Base-by-base conservation (phyloP, 1,140 invertebrate genomes). In the Micrasema longulum region DNA sequence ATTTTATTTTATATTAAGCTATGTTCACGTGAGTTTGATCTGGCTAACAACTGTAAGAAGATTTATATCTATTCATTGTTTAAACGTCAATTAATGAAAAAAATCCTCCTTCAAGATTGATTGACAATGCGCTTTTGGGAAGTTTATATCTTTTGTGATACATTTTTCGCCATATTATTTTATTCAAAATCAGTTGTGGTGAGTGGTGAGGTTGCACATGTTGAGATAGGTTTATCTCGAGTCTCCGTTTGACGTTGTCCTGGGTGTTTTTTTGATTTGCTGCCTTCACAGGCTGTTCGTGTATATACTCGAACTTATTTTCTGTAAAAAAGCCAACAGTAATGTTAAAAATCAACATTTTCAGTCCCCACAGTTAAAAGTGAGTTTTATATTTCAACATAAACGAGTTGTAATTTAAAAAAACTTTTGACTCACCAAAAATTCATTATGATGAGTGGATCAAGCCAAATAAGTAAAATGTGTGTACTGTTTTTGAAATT, bases 1-100 rank as follows among this genome's bases (percentile, higher is more conserved):
- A 65, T 65, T 18, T 65, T 60, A 57, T 45, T 71, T 64, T 57
- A 50, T 66, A 63, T 31, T 31, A 43, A 38, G 26, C 55, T 62
- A 38, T 64, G 38, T 71, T 71, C 26, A 60, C 14, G 47, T 45
- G 35, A 23, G 26, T 18, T 14, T 22, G 9, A 31, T 9, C 48
- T 16, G 16, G 5, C 60, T 71, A 67, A 69, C 63, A 68, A 63
- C 73, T 41, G 22, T 55, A 45, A 43, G 31, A 55, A 76, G 74
- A 76, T 76, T 76, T 76, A 76, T 76, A 70, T 73, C 74, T 76
- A 76, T 76, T 76, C 74, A 76, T 76, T 76, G 74, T 76, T 76
- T 66, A 67, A 64, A 76, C 67, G 74, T 76, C 74, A 76, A 76
- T 76, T 76, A 76, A 76, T 76, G 74, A 73, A 76, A 76, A 76